Percentiles rank a stretch among this genome's conserved stretches.
Conservation (phyloP, 2,888 invertebrate species). For the Himalopsyche anomala region DNA sequence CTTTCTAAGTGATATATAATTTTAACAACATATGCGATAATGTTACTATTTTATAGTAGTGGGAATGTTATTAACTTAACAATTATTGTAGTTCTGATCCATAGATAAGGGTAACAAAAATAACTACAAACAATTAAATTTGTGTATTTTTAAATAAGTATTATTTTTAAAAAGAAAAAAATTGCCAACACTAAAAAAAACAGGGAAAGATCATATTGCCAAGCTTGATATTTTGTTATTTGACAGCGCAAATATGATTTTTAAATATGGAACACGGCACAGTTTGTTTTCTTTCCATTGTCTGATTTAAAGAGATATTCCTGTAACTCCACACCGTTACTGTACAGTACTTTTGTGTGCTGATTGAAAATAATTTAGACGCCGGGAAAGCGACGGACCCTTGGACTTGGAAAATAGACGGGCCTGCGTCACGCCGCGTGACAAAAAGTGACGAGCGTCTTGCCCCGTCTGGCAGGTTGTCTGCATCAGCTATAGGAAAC, state of each 20-base stretch:
- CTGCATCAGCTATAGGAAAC: constrained; percentile 3
- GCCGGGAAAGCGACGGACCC: constrained; percentile 11
- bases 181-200: too few species aligned
- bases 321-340: neutral
- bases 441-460: constrained; percentile 5
- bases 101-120: too few species aligned
- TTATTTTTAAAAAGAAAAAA: too few species aligned
- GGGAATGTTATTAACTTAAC: too few species aligned
- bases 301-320: too few species aligned
- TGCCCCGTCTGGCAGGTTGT: neutral
- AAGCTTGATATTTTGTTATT: neutral
- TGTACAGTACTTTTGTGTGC: neutral
- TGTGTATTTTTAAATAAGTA: too few species aligned
- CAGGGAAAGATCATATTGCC: too few species aligned
- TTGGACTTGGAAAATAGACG: constrained; percentile 5
- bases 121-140: too few species aligned
- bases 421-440: neutral
- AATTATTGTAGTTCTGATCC: too few species aligned
- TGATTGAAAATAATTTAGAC: constrained; percentile 28
- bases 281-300: constrained; percentile 1
- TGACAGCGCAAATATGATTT: neutral
- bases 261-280: neutral
- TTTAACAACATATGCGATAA: too few species aligned
- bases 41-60: too few species aligned
- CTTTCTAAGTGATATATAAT: too few species aligned